These are phyloP conservation scores for Phyllostomus discolor DNA, from an alignment of 2,113 vertebrate genomes.

Conservation along the genomic window DNA sequence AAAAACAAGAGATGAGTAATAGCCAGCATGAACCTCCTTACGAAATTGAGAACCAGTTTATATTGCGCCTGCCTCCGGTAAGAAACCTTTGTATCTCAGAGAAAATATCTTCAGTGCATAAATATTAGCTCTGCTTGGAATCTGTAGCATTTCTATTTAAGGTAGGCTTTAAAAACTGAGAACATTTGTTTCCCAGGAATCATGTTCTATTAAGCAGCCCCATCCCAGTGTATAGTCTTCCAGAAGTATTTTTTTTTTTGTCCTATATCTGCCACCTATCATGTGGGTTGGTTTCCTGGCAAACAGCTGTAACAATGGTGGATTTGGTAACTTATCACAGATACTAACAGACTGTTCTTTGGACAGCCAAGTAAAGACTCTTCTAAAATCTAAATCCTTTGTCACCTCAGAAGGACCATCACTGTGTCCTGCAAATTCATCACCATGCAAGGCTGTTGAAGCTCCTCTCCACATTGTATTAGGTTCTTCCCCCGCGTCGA, in stretches of 20 bases:
- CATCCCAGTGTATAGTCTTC: neutral
- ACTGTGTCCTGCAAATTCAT: constrained; percentile 14
- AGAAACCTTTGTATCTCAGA: constrained; percentile 56
- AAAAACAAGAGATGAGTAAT: constrained; percentile 83
- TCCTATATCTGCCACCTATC: neutral
- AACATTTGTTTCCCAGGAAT: constrained; percentile 23
- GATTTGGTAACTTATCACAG: neutral
- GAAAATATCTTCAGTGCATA: neutral
- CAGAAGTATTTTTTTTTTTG: neutral
- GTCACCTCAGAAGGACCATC: neutral
- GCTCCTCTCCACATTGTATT: neutral
- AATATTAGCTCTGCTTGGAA: constrained; percentile 27
- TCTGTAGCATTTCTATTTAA: constrained; percentile 43
- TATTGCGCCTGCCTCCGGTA: constrained; percentile 91
- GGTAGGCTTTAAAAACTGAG: constrained; percentile 26
- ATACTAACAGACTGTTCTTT: neutral
- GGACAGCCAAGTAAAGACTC: constrained; percentile 9
- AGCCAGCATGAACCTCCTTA: constrained; percentile 89
- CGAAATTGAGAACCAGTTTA: constrained; percentile 92
- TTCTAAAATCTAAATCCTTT: constrained; percentile 62
- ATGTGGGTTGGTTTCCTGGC: constrained; percentile 3
- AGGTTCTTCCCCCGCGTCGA: neutral
- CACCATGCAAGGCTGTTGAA: neutral
- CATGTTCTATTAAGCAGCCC: neutral
- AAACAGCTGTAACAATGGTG: neutral